Evolutionary conservation across 2,113 vertebrate species (phyloP), one percentile per base, ranked within the genome.

Genomic region (Pica pica): DNA sequence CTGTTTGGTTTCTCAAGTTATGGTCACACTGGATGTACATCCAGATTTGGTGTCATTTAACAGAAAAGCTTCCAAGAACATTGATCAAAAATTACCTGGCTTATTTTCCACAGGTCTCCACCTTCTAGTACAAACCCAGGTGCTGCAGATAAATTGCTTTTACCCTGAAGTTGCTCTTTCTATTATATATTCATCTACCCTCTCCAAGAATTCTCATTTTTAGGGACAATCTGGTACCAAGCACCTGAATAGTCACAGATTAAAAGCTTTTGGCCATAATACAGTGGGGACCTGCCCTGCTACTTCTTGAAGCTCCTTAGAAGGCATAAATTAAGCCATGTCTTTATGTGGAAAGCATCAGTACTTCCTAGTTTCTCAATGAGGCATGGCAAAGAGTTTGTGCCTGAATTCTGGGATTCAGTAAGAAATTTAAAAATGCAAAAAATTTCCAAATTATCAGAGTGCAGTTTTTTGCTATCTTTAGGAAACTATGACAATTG

Each of bases 11-110:
- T 65, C 39, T 31, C 70, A 74, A 33, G 6, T 73, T 65, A 41
- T 0, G 0, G 31, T 63, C 24, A 80, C 3, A 0, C 13, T 15
- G 18, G 28, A 37, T n/a, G 16, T 19, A 20, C 31, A 30, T 28
- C 28, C n/a, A 87, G 24, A 65, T 30, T 14, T 57, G 42, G 26
- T 33, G 16, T 6, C 41, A 56, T 18, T 80, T 37, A 56, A 61
- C 12, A 53, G 52, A 67, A 55, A 15, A 67, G 33, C 57, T 91
- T 60, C 41, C 60, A 75, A 55, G 31, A 82, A 74, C 47, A 67
- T 0, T 0, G 4, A 63, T 37, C 47, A 86, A 53, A 88, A 86
- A 71, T 12, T 41, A 76, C 9, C 33, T 20, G 37, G 24, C 10
- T 85, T 68, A 23, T 63, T 42, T 78, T 59, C 23, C 30, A 70